A percentile compares a stretch with the other conserved stretches of the same genome.
Evolutionary conservation across 2,113 vertebrate genomes (phyloP).

Genomic region (Stegostoma tigrinum): DNA sequence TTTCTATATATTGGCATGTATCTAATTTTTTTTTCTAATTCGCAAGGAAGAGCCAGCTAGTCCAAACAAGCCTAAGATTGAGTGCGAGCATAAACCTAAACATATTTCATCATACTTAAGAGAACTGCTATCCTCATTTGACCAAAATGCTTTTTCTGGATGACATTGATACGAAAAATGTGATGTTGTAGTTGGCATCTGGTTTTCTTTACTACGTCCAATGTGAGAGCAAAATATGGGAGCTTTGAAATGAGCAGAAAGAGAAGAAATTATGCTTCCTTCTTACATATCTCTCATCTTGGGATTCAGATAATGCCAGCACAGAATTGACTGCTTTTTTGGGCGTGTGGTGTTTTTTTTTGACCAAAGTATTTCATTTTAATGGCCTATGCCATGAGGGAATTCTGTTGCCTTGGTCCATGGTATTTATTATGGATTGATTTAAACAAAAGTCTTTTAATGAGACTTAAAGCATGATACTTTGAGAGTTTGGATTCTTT

Average conservation of each 20-base stretch:
- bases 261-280: neutral
- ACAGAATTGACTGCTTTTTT: neutral
- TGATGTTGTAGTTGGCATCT: neutral
- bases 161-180: neutral
- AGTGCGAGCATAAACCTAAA: neutral
- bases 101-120: neutral
- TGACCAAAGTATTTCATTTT: neutral
- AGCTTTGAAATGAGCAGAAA: neutral
- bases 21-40: neutral
- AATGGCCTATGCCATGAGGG: neutral
- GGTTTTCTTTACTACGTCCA: neutral
- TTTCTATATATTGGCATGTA: neutral
- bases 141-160: neutral
- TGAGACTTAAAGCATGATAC: neutral
- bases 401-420: neutral
- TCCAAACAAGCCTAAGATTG: neutral
- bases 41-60: neutral
- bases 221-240: neutral
- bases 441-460: neutral
- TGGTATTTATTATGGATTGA: neutral
- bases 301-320: neutral
- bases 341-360: neutral
- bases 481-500: neutral
- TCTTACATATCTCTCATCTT: neutral
- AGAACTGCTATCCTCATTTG: neutral